These are phyloP conservation scores for Nettapus auritus DNA, from an alignment of 2,113 vertebrate species.

Conservation along the genomic window DNA sequence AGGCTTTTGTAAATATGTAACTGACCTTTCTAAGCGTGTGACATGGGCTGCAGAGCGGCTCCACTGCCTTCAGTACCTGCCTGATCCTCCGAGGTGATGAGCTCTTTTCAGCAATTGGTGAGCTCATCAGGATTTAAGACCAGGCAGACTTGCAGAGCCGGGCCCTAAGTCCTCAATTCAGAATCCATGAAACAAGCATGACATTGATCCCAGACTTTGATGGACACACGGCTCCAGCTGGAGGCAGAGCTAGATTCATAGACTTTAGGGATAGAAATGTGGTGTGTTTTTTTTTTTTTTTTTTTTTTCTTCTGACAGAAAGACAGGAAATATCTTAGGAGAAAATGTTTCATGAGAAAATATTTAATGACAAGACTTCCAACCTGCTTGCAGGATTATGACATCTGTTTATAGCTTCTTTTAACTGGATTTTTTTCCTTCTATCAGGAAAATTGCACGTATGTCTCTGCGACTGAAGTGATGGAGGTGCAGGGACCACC, in stretches of 20 bases:
- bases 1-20: not conserved
- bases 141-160: not conserved
- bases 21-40: not conserved
- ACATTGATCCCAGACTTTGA: not conserved
- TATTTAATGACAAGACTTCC: not conserved
- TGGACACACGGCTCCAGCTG: not conserved
- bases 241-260: not conserved
- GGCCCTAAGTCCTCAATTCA: not conserved
- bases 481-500: not conserved
- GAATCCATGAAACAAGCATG: not conserved
- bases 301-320: not conserved
- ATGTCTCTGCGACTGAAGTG: rapidly evolving
- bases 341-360: not conserved
- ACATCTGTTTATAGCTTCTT: not conserved
- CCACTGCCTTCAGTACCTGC: rapidly evolving
- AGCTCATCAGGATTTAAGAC: not conserved
- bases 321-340: not conserved
- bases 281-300: no score
- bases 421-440: not conserved
- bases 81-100: not conserved
- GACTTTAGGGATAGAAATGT: not conserved
- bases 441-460: not conserved
- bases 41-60: not conserved
- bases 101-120: not conserved
- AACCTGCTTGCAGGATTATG: not conserved